A percentile compares a stretch with the other conserved stretches of the same genome.
Conservation (phyloP, 2,888 invertebrate genomes). For the Tupiocoris notatus region DNA sequence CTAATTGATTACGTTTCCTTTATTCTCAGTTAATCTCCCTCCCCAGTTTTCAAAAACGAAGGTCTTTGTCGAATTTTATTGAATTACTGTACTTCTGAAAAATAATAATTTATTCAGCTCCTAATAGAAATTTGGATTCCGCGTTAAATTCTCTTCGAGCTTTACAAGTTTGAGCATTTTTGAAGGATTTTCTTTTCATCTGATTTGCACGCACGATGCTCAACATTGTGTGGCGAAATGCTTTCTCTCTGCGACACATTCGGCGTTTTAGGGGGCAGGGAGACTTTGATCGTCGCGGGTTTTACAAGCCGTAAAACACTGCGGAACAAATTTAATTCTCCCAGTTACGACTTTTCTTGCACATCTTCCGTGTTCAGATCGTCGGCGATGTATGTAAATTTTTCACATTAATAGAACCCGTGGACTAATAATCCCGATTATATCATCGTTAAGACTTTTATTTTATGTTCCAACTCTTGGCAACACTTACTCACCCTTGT, state of each 20-base stretch:
- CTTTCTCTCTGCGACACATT: background rate
- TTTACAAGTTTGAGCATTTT: too few species aligned
- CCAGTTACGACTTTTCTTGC: slow-evolving; percentile 14
- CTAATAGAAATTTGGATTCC: too few species aligned
- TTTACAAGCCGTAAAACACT: slow-evolving; percentile 36
- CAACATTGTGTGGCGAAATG: too few species aligned
- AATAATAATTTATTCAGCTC: too few species aligned
- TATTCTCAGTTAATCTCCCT: too few species aligned
- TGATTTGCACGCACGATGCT: too few species aligned
- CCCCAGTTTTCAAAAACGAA: too few species aligned
- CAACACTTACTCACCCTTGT: background rate
- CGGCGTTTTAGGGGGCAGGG: background rate
- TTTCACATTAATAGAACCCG: background rate
- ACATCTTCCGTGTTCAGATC: background rate
- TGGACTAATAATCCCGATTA: slow-evolving; percentile 23
- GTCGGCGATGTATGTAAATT: slow-evolving; percentile 25
- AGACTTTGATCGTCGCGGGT: slow-evolving; percentile 1
- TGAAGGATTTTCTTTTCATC: too few species aligned
- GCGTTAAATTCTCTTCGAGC: too few species aligned
- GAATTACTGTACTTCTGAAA: too few species aligned
- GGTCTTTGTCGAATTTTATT: too few species aligned
- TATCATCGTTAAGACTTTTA: slow-evolving; percentile 25
- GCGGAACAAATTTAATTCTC: slow-evolving; percentile 28
- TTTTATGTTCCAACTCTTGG: slow-evolving; percentile 27
- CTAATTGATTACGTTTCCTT: too few species aligned